phyloP scores from a whole-genome alignment of 64 coral and sea anemone species.

The Cladopsammia gracilis region DNA sequence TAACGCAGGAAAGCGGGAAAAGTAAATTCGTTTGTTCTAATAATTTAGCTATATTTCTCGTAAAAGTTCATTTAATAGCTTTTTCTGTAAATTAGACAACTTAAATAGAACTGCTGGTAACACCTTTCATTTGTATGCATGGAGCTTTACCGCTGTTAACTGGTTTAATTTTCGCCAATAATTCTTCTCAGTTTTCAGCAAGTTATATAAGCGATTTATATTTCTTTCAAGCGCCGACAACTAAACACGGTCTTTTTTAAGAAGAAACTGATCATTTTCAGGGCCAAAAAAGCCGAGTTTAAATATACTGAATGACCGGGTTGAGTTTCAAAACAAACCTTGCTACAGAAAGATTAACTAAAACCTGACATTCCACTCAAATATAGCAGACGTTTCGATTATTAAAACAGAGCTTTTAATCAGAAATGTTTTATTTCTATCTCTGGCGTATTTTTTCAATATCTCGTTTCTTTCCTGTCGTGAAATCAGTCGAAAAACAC shows the following conservation, averaged over 20 bases:
- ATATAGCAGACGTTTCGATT: not conserved
- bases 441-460: not conserved
- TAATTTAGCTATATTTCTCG: not conserved
- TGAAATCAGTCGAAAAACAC: not conserved
- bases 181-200: too few relatives aligned
- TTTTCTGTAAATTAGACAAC: not conserved
- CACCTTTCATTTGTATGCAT: not conserved
- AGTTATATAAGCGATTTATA: too few relatives aligned
- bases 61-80: not conserved
- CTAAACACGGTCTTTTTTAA: too few relatives aligned
- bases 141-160: too few relatives aligned
- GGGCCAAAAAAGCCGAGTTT: too few relatives aligned
- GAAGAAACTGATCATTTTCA: too few relatives aligned
- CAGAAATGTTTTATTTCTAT: not conserved
- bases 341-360: not conserved
- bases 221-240: too few relatives aligned
- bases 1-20: too few relatives aligned
- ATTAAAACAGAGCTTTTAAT: not conserved
- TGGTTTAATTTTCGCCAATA: too few relatives aligned
- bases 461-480: not conserved
- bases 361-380: not conserved
- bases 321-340: not conserved
- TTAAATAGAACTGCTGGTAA: not conserved
- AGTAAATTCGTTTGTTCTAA: constrained; percentile 2
- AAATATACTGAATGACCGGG: not conserved